Evolutionary conservation across 2,797 vertebrate species (phyloP), one percentile per base, ranked within the genome.

Genomic region (Cottoperca gobio): DNA sequence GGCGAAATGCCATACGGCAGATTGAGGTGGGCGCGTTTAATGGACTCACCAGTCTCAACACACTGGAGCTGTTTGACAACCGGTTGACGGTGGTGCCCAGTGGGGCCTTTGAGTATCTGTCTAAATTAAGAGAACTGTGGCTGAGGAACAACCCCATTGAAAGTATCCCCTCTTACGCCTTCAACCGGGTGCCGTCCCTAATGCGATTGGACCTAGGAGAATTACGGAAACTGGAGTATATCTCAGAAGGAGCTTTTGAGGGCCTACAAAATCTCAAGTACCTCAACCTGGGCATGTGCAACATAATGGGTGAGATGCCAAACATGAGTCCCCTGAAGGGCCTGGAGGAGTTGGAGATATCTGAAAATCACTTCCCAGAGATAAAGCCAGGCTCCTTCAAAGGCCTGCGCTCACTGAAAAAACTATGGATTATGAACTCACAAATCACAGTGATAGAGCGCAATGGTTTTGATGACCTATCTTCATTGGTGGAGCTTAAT

Each of bases 1-100:
- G 97, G 70, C 92, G 97, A 89, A 99, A 99, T 90, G 94, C 97
- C 91, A 99, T 99, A 91, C 94, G 98, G 69, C 97, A 99, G 95
- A 97, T 99, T 82, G 98, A 99, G 94, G 98, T 99, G 91, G 98
- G 98, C 53, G 98, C 98, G 63, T 99, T 99, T 93, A 99, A 98
- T 72, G 98, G 98, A 82, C 92, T 99, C 59, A 97, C 97, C 88
- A 99, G 96, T 86, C 96, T 99, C 89, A 99, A 99, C 92, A 99
- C 98, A 50, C 85, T 99, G 94, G 98, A 99, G 93, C 94, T 99
- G 70, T 99, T 99, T 35, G 98, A 99, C 93, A 99, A 99, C 95
- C 95, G 98, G 86, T 79, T 99, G 90, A 99, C 98, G 0, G 98
- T 98, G 85, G 96, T 99, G 77, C 98, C 98, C 70, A 99, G 97